Percentiles rank a stretch among this genome's conserved stretches.
phyloP scores from a whole-genome alignment of 2,888 invertebrate species.

The Lathronympha strigana region DNA sequence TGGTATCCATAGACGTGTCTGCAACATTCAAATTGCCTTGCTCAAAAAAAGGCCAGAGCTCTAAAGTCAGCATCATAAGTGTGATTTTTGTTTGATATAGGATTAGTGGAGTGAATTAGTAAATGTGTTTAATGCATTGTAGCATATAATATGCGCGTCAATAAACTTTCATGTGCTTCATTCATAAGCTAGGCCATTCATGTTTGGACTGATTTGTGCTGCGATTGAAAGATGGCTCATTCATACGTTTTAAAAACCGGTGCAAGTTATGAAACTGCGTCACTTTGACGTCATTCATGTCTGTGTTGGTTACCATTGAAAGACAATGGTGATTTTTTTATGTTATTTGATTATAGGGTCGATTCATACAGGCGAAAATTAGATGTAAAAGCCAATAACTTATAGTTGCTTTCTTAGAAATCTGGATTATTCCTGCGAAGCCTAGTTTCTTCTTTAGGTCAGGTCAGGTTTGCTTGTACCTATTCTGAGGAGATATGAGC shows the following conservation, averaged over 20 bases:
- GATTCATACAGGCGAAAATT: background rate
- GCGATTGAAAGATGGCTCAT: conserved; percentile 54
- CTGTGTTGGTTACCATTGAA: conserved; percentile 13
- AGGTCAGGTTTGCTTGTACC: too few relatives aligned
- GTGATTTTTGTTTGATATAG: background rate
- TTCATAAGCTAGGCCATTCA: conserved; percentile 71
- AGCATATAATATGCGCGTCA: conserved; percentile 55
- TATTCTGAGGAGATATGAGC: too few relatives aligned
- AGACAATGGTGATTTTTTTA: background rate
- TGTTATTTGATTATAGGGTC: background rate
- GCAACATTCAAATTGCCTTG: background rate
- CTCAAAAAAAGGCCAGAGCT: background rate
- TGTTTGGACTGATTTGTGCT: conserved; percentile 51
- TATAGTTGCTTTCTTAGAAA: too few relatives aligned
- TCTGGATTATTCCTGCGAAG: too few relatives aligned
- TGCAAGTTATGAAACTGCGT: conserved; percentile 14
- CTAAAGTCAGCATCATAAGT: background rate
- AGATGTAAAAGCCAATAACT: too few relatives aligned
- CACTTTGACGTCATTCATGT: conserved; percentile 8
- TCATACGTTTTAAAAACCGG: conserved; percentile 45
- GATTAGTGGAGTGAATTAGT: background rate
- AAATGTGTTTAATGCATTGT: conserved; percentile 32
- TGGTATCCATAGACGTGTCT: conserved; percentile 24
- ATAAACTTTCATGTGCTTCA: conserved; percentile 66
- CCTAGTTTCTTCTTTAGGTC: too few relatives aligned